These are phyloP conservation scores for Salmo trutta DNA, from an alignment of 2,797 vertebrate species.

Conservation along the genomic window DNA sequence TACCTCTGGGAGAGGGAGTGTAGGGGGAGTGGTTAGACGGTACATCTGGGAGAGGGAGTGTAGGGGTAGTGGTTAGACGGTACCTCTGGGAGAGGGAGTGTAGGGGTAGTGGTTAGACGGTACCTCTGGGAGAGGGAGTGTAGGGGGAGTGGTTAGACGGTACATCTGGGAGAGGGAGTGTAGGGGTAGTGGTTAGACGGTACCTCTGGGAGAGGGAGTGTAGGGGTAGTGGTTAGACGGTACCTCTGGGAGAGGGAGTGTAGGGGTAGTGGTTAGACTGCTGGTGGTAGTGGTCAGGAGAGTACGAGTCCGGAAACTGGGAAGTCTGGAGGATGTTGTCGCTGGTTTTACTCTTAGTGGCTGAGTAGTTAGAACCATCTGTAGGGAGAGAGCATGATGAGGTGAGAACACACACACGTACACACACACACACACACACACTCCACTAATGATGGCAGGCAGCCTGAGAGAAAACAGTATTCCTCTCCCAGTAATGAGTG, in stretches of 20 bases:
- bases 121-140: slow-evolving; percentile 60
- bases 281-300: slow-evolving; percentile 88
- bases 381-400: neutral
- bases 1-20: no score
- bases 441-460: neutral
- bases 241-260: slow-evolving; percentile 84
- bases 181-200: no score
- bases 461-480: neutral
- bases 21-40: no score
- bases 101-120: no score
- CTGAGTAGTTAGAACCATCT: slow-evolving; percentile 63
- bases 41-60: no score
- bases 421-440: neutral
- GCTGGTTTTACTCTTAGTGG: slow-evolving; percentile 88
- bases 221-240: no score
- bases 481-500: neutral
- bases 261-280: slow-evolving; percentile 90
- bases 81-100: no score
- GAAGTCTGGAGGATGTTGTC: slow-evolving; percentile 88
- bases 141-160: no score
- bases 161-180: no score
- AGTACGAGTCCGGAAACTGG: slow-evolving; percentile 84
- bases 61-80: no score
- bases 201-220: no score
- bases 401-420: neutral